phyloP scores from a whole-genome alignment of 2,888 invertebrate species.

The Chrysolina haemoptera region DNA sequence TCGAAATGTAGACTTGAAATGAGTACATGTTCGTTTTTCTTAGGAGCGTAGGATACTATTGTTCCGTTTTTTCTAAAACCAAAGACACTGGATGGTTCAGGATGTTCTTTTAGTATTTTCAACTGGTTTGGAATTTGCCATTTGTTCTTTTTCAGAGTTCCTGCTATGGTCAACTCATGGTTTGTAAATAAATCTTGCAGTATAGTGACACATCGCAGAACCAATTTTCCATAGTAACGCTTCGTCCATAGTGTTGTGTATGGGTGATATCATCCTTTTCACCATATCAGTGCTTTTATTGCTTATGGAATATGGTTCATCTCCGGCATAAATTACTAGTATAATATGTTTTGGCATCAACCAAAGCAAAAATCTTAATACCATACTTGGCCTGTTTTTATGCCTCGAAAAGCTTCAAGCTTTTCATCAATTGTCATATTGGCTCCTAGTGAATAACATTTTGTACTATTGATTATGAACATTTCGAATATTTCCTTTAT shows the following conservation, averaged over 20 bases:
- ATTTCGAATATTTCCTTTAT: too few species aligned
- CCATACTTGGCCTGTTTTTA: too few species aligned
- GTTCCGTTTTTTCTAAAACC: constrained; percentile 48
- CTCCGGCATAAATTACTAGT: too few species aligned
- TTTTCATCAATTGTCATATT: too few species aligned
- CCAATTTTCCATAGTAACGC: constrained; percentile 18
- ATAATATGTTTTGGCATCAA: too few species aligned
- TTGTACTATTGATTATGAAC: too few species aligned
- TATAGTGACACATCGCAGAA: constrained; percentile 22
- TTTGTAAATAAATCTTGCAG: constrained; percentile 23
- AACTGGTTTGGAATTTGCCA: constrained; percentile 3
- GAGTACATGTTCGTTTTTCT: constrained; percentile 47
- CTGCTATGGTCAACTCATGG: not conserved
- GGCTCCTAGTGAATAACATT: too few species aligned
- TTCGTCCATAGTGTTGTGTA: too few species aligned
- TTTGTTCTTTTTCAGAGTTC: not conserved
- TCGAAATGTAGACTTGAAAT: constrained; percentile 47
- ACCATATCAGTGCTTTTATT: too few species aligned
- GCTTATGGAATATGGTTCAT: not conserved
- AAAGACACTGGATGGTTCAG: constrained; percentile 30
- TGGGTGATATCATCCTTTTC: too few species aligned
- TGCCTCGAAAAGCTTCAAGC: too few species aligned
- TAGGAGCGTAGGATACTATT: constrained; percentile 45
- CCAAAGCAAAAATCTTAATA: too few species aligned
- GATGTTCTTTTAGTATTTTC: constrained; percentile 1